These are phyloP conservation scores for Yponomeuta malinellus DNA, from an alignment of 2,888 invertebrate species.

Conservation along the genomic window DNA sequence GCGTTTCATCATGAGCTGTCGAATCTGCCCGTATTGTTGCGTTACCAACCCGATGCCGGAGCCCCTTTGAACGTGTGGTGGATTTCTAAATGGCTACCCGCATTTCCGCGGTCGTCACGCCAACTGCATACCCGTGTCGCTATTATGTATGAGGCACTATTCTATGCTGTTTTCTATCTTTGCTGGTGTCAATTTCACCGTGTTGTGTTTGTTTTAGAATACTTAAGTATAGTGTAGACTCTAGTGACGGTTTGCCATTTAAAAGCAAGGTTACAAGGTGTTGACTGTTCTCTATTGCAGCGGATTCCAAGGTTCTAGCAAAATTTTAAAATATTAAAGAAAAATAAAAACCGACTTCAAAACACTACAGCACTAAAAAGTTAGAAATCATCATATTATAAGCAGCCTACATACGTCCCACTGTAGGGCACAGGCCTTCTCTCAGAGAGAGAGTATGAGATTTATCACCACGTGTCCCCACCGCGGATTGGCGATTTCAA, in stretches of 20 bases:
- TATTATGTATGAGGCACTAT: background rate
- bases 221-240: background rate
- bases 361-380: no score
- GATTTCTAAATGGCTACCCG: conserved; percentile 45
- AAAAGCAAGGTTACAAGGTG: no score
- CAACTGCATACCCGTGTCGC: conserved; percentile 32
- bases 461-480: no score
- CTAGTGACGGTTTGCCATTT: background rate
- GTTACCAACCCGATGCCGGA: background rate
- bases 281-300: conserved; percentile 21
- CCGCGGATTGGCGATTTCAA: no score
- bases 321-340: no score
- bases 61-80: conserved; percentile 1
- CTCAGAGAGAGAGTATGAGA: no score
- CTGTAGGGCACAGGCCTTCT: no score
- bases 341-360: no score
- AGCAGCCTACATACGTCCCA: no score
- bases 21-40: conserved; percentile 11
- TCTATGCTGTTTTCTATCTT: background rate
- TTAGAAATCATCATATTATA: no score
- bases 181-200: background rate
- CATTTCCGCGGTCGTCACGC: conserved; percentile 46
- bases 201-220: background rate
- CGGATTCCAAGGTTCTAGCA: conserved; percentile 21
- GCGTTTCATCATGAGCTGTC: conserved; percentile 3